phyloP scores from a whole-genome alignment of 2,888 invertebrate species.

The Tetragnatha montana region DNA sequence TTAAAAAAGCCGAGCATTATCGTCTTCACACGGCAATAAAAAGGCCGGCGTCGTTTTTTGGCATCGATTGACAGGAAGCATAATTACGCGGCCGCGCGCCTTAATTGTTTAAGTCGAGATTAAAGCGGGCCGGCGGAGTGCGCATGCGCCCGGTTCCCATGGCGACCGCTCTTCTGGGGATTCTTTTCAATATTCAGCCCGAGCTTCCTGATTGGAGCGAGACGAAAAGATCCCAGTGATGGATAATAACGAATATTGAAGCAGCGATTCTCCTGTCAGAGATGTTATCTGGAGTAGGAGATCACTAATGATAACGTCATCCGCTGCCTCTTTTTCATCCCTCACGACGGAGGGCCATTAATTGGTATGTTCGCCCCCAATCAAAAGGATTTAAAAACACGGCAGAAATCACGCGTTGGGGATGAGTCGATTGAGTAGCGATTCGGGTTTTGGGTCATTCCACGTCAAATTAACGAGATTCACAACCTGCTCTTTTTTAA shows the following conservation, averaged over 20 bases:
- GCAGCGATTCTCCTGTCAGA: constrained; percentile 44
- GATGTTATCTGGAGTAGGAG: not conserved
- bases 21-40: too few relatives aligned
- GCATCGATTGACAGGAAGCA: not conserved
- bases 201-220: constrained; percentile 21
- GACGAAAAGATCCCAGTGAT: constrained; percentile 44
- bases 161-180: constrained; percentile 49
- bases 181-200: constrained; percentile 61
- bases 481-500: too few relatives aligned
- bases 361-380: not conserved
- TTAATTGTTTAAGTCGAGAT: constrained; percentile 64
- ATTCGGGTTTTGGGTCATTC: too few relatives aligned
- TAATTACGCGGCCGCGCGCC: constrained; percentile 29
- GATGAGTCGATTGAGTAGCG: too few relatives aligned
- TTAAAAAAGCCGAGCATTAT: too few relatives aligned
- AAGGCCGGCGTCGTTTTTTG: too few relatives aligned
- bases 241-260: constrained; percentile 63
- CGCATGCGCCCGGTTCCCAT: constrained; percentile 52
- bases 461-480: too few relatives aligned
- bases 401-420: too few relatives aligned
- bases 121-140: constrained; percentile 37
- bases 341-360: not conserved
- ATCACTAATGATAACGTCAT: not conserved
- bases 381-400: too few relatives aligned
- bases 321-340: not conserved